A percentile compares a stretch with the other conserved stretches of the same genome.
phyloP scores from a whole-genome alignment of 2,797 vertebrate species.

The Lophius americanus region DNA sequence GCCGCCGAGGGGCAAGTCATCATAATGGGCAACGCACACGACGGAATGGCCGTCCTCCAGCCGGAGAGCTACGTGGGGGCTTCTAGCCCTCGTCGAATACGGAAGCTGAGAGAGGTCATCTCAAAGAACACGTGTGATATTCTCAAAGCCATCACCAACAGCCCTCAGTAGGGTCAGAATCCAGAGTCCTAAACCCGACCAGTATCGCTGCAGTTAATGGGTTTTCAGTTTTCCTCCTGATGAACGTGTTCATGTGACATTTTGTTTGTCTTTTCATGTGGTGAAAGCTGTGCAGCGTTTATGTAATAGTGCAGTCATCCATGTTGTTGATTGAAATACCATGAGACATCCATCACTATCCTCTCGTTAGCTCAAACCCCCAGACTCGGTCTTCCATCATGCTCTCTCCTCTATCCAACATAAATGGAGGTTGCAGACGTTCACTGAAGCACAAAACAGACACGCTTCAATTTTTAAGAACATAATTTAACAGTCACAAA shows the following conservation, averaged over 20 bases:
- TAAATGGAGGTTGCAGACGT: slow-evolving; percentile 57
- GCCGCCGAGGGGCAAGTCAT: slow-evolving; percentile 89
- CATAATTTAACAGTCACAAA: slow-evolving; percentile 18
- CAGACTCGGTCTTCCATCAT: slow-evolving; percentile 12
- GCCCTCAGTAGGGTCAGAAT: slow-evolving; percentile 80
- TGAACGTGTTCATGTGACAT: slow-evolving; percentile 5
- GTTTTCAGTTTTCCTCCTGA: slow-evolving; percentile 13
- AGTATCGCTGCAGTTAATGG: slow-evolving; percentile 6
- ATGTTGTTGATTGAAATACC: slow-evolving; percentile 67
- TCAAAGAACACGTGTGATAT: slow-evolving; percentile 97
- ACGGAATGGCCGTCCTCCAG: slow-evolving; percentile 93
- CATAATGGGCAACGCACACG: slow-evolving; percentile 93
- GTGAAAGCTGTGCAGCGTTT: slow-evolving; percentile 21
- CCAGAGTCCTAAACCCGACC: not conserved
- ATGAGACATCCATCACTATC: slow-evolving; percentile 68
- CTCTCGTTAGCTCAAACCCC: slow-evolving; percentile 52
- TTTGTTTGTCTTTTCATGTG: slow-evolving; percentile 15
- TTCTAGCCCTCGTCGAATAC: slow-evolving; percentile 86
- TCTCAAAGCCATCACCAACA: slow-evolving; percentile 89
- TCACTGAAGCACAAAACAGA: slow-evolving; percentile 42
- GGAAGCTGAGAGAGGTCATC: slow-evolving; percentile 92
- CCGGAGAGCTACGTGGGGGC: slow-evolving; percentile 92
- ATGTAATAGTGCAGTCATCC: slow-evolving; percentile 20
- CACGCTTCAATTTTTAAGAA: slow-evolving; percentile 22
- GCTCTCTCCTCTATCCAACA: slow-evolving; percentile 17